phyloP scores from a whole-genome alignment of 2,113 vertebrate species.

The Trematomus loennbergii region DNA sequence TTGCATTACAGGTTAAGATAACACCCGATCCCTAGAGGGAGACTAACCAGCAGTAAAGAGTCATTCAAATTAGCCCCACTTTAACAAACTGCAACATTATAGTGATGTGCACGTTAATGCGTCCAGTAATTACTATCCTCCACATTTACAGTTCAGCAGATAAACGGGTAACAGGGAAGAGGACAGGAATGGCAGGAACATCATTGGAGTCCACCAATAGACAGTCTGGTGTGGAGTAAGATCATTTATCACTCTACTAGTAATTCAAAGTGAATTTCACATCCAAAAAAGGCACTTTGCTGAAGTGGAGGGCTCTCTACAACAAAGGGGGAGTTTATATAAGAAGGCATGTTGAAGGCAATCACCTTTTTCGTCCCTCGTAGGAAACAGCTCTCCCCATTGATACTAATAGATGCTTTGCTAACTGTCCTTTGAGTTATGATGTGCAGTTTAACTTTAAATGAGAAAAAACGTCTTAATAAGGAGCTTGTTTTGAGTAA shows the following conservation, averaged over 20 bases:
- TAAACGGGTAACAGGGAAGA: not conserved
- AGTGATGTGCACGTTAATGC: not conserved
- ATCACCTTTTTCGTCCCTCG: not conserved
- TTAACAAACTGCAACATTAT: not conserved
- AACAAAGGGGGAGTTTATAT: conserved; percentile 26
- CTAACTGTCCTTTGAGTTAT: not conserved
- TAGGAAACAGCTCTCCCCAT: conserved; percentile 32
- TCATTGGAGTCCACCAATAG: not conserved
- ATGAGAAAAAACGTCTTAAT: not conserved
- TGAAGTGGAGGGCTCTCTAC: conserved; percentile 24
- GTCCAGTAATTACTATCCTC: not conserved
- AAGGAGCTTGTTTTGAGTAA: not conserved
- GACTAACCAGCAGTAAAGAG: not conserved
- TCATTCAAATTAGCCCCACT: not conserved
- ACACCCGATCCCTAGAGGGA: not conserved
- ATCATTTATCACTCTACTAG: not conserved
- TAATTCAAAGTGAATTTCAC: not conserved
- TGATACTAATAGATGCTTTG: conserved; percentile 12
- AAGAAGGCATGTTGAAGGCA: conserved; percentile 13
- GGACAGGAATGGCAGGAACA: too few species aligned
- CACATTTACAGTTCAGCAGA: not conserved
- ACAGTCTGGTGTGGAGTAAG: not conserved
- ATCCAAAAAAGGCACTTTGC: not conserved
- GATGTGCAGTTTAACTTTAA: not conserved
- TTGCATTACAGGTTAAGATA: not conserved